Conservation (phyloP, 2,113 vertebrate species). For the Triplophysa siluroides region DNA sequence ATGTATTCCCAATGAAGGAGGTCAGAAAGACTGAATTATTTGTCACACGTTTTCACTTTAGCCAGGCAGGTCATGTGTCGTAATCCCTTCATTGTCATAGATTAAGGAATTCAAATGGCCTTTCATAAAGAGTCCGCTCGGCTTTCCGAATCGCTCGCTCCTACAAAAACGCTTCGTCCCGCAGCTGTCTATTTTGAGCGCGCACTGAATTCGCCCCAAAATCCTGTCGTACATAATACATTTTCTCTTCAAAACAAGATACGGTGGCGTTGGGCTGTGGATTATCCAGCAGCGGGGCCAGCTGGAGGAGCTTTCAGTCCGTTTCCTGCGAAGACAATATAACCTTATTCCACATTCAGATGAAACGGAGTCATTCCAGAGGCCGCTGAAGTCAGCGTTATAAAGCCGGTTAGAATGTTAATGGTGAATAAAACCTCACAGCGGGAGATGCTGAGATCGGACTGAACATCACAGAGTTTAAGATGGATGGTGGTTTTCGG, state of each 20-base stretch:
- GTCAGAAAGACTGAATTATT: not conserved
- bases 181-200: constrained; percentile 11
- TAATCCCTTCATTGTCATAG: constrained; percentile 24
- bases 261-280: not conserved
- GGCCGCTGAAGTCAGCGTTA: not conserved
- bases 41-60: constrained; percentile 4
- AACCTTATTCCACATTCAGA: constrained; percentile 24
- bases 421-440: constrained; percentile 31
- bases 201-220: not conserved
- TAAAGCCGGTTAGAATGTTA: constrained; percentile 25
- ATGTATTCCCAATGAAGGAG: not conserved
- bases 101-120: constrained; percentile 28
- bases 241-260: constrained; percentile 17
- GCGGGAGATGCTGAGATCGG: not conserved
- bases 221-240: not conserved
- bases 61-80: constrained; percentile 19
- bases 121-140: not conserved
- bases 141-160: not conserved
- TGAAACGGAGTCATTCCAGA: constrained; percentile 9
- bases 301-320: constrained; percentile 6
- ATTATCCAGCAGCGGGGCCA: constrained; percentile 5
- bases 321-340: constrained; percentile 6
- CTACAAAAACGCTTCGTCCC: constrained; percentile 9
- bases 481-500: not conserved
- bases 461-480: not conserved